Base-by-base conservation (phyloP, 2,888 invertebrate species). In the Orthosia gracilis region DNA sequence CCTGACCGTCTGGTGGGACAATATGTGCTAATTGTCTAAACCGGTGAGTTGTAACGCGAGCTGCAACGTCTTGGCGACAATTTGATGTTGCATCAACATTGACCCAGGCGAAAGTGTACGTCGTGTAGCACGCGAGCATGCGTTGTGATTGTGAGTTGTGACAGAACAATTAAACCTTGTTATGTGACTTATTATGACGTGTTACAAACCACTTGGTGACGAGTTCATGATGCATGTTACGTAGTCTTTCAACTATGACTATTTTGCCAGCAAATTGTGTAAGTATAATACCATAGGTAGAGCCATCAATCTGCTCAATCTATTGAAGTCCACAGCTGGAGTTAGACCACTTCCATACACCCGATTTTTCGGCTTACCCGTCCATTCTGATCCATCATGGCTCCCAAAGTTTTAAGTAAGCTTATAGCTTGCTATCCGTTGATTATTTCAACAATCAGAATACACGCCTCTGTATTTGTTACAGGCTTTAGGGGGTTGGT, bases 151-250 rank as follows among this genome's bases (percentile, higher is more conserved):
- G 89, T 90, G 90, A 70, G 83, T 89, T 90, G 89, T 91, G 91
- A 90, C 89, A 88, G 78, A 82, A 89, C 89, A 90, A 92, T 93
- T 93, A 91, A 89, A 91, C 74, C 85, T 84, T 82, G 69, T 83
- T 80, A 79, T 78, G 78, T 83, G 84, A 81, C 71, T 78, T 87
- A 82, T 82, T 87, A 82, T 82, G 69, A 73, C 67, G 50, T 49
- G 31, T 45, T 52, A 55, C 67, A 50, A 40, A 67, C 15, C 17
- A 31, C 52, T 26, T 18, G 45, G 54, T 62, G 73, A 80, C 50
- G 57, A 18, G 40, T 61, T 55, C 23, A 59, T 18, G n/a, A 26
- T 40, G 47, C 45, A 40, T 40, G 47, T 67, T 67, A 67, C 47
- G 26, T 55, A 47, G 26, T 49, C 17, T 47, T 50, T 2, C 18